Base-by-base conservation (phyloP, 1,140 invertebrate species). In the Drosophila triauraria region DNA sequence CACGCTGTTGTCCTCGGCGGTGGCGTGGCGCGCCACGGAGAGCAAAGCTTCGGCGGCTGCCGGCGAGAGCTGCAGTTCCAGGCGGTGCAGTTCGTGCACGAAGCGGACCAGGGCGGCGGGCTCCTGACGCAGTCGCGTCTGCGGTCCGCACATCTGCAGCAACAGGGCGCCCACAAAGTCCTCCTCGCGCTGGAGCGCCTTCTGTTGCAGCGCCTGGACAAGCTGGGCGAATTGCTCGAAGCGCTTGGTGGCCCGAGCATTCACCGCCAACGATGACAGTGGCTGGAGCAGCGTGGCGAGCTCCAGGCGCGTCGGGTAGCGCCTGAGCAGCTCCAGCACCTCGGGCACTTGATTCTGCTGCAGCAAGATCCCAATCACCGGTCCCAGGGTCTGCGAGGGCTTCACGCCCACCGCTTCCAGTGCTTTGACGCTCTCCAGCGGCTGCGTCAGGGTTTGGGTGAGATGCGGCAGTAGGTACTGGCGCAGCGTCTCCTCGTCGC, bases 401-500 rank as follows among this genome's bases (percentile, higher is more conserved):
- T 81, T 80, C 13, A 94, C 68, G 3, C 92, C 93, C 4, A 69
- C 68, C 4, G 91, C 70, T n/a, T 92, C 70, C 0, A 95, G 67
- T 42, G 86, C 91, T 53, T 83, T 74, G 0, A 94, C 27, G 2
- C 93, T 71, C 23, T 70, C 30, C 46, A 78, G 7, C 3, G 93
- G 79, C 70, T 94, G 67, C 1, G 61, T 63, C 4, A 93, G 68
- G 23, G 91, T 91, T 47, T 94, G 88, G 43, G 60, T 80, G 0
- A 92, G 61, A 38, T 80, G 60, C 1, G 93, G 94, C 35, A 94
- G 71, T 20, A 94, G 77, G 68, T 93, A 94, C 23, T 82, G 17
- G 1, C 76, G 38, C 13, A 94, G 61, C 0, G 94, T 94, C 12
- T 92, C 90, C 27, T 78, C 63, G 80, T 95, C 93, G 13, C 93